phyloP scores from a whole-genome alignment of 1,140 invertebrate species.

The Drosophila oshimai region DNA sequence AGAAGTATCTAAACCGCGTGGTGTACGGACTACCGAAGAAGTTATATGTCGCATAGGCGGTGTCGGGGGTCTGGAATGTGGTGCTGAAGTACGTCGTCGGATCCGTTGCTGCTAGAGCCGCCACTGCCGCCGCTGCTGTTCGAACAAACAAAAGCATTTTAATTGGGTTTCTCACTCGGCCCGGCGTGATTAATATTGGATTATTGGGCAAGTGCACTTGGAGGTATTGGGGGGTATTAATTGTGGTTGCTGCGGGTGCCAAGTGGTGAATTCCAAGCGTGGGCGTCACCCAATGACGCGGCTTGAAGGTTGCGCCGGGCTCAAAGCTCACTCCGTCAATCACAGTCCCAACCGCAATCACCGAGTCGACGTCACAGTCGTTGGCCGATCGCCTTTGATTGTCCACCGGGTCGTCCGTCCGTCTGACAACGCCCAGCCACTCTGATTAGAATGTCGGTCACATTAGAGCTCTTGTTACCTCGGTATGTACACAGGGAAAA shows the following conservation, averaged over 20 bases:
- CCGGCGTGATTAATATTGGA: conserved; percentile 43
- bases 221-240: conserved; percentile 37
- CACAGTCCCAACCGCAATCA: conserved; percentile 51
- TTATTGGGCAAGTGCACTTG: conserved; percentile 59
- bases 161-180: conserved; percentile 37
- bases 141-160: conserved; percentile 33
- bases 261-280: conserved; percentile 69
- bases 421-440: conserved; percentile 36
- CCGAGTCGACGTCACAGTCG: conserved; percentile 49
- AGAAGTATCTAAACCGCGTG: conserved; percentile 66
- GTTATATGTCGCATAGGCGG: conserved; percentile 67
- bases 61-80: conserved; percentile 68
- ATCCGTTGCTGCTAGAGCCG: conserved; percentile 49
- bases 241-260: conserved; percentile 49
- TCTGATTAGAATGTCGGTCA: conserved; percentile 51
- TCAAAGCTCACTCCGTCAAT: conserved; percentile 32
- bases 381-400: conserved; percentile 36
- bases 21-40: conserved; percentile 67
- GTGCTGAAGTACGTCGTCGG: conserved; percentile 59
- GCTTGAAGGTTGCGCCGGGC: conserved; percentile 51
- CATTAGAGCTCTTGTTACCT: conserved; percentile 10
- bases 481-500: conserved; percentile 7
- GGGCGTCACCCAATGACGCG: conserved; percentile 54
- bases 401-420: conserved; percentile 28
- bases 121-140: conserved; percentile 57